Conservation (phyloP, 2,797 vertebrate genomes). For the Taenioides sp. region DNA sequence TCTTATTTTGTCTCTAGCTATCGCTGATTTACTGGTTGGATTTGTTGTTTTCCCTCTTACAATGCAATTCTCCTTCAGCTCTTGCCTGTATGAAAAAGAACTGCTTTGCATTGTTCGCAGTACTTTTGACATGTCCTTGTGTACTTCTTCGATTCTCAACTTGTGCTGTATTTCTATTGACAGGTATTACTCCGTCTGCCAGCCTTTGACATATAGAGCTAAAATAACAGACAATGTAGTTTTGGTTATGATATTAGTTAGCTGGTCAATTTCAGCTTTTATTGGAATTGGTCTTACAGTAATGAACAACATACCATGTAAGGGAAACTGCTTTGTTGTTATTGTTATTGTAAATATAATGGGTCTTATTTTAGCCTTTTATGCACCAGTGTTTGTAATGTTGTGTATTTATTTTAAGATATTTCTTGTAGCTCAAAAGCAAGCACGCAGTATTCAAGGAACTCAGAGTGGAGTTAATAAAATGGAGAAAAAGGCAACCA, state of each 20-base stretch:
- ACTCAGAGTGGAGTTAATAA: constrained; percentile 43
- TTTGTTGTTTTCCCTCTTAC: constrained; percentile 49
- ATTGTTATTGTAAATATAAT: constrained; percentile 18
- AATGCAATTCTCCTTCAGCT: constrained; percentile 29
- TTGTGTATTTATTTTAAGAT: constrained; percentile 83
- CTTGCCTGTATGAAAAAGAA: constrained; percentile 4
- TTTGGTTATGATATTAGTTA: constrained; percentile 74
- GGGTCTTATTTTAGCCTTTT: constrained; percentile 67
- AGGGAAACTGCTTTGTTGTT: neutral
- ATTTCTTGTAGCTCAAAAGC: constrained; percentile 80
- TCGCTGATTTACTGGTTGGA: constrained; percentile 82
- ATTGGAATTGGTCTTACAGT: constrained; percentile 80
- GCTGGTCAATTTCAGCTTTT: constrained; percentile 78
- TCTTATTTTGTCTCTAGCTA: constrained; percentile 84
- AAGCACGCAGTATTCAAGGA: constrained; percentile 76
- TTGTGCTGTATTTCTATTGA: constrained; percentile 13
- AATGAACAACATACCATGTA: constrained; percentile 66
- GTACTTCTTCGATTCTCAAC: constrained; percentile 41
- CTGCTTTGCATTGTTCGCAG: constrained; percentile 7
- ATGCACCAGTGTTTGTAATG: constrained; percentile 83
- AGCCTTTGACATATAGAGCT: constrained; percentile 26
- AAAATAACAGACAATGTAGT: constrained; percentile 18
- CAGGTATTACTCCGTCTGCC: constrained; percentile 30
- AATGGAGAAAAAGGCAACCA: constrained; percentile 81
- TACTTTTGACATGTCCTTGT: constrained; percentile 32